Evolutionary conservation across 1,140 invertebrate species (phyloP).

Genomic region (Druon quercuslanigerum): DNA sequence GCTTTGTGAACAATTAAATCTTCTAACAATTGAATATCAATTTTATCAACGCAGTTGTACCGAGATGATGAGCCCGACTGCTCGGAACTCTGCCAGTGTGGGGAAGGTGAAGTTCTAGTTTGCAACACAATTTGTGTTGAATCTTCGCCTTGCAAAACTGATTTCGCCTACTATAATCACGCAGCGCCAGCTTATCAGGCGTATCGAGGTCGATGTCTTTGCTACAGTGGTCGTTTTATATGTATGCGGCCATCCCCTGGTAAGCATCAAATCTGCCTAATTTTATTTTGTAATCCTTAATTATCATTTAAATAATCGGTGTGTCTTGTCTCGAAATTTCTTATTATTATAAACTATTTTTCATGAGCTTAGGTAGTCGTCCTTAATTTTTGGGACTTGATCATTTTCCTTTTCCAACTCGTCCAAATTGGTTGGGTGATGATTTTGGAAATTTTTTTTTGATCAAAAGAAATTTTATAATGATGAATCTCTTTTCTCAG

Average conservation of each 20-base stretch:
- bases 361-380: no score
- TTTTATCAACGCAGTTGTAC: constrained; percentile 80
- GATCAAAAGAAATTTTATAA: background rate
- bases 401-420: no score
- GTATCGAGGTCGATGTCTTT: constrained; percentile 90
- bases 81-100: constrained; percentile 88
- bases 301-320: background rate
- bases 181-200: constrained; percentile 91
- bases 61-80: constrained; percentile 89
- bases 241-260: constrained; percentile 91
- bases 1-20: constrained; percentile 20
- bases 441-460: background rate
- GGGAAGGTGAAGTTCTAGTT: constrained; percentile 83
- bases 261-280: constrained; percentile 67
- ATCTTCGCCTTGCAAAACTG: constrained; percentile 87
- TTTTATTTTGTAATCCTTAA: constrained; percentile 36
- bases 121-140: constrained; percentile 92
- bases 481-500: constrained; percentile 68
- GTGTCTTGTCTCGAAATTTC: no score
- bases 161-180: constrained; percentile 91
- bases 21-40: constrained; percentile 41
- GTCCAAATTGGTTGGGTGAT: no score
- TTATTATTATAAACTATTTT: no score
- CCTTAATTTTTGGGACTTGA: no score
- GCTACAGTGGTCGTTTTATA: constrained; percentile 92